Percentiles rank a stretch among this genome's conserved stretches.
phyloP scores from a whole-genome alignment of 2,888 invertebrate genomes.

The Galerucella nymphaeae region DNA sequence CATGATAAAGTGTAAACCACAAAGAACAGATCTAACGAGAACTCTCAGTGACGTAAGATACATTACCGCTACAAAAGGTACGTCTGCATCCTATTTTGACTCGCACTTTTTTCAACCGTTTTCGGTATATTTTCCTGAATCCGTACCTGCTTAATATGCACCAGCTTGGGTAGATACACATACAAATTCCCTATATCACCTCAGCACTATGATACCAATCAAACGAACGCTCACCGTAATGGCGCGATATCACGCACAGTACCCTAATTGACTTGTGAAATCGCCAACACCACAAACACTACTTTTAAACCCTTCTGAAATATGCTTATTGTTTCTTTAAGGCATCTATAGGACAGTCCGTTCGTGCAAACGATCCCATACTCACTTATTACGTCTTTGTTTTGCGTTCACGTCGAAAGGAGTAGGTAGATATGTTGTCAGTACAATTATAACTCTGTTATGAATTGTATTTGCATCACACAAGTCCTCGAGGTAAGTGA shows the following conservation, averaged over 20 bases:
- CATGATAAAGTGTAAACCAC: too few relatives aligned
- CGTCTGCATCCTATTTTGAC: too few relatives aligned
- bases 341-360: constrained; percentile 18
- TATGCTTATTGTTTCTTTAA: constrained; percentile 55
- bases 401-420: constrained; percentile 1
- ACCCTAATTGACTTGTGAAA: constrained; percentile 64
- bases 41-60: too few relatives aligned
- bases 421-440: constrained; percentile 5
- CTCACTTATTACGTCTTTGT: constrained; percentile 5
- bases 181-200: constrained; percentile 44
- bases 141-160: constrained; percentile 25
- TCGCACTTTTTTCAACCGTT: too few relatives aligned
- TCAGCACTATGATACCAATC: constrained; percentile 46
- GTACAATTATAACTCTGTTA: constrained; percentile 3
- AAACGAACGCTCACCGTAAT: constrained; percentile 54
- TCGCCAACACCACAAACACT: constrained; percentile 54
- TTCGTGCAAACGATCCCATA: constrained; percentile 5
- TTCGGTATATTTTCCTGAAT: neutral
- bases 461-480: neutral
- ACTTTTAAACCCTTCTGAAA: constrained; percentile 50
- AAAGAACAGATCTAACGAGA: too few relatives aligned
- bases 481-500: neutral
- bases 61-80: too few relatives aligned
- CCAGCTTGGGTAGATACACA: constrained; percentile 30
- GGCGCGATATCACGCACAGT: constrained; percentile 61